These are phyloP conservation scores for Gymnothorax javanicus DNA, from an alignment of 2,797 vertebrate genomes.

Conservation along the genomic window DNA sequence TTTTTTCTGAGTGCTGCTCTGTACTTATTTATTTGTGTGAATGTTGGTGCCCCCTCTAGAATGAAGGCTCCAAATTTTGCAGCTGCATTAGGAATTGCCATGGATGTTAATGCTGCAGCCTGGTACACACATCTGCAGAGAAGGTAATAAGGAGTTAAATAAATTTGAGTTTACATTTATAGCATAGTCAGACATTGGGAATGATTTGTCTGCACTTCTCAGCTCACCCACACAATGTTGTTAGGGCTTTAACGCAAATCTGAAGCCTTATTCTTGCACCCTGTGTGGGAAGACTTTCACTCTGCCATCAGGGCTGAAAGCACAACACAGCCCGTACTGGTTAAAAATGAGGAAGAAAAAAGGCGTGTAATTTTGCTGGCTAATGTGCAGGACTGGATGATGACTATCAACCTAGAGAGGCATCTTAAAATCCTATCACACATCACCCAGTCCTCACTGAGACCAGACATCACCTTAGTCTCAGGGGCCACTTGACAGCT, in stretches of 20 bases:
- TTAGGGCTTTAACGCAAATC: not conserved
- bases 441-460: too few relatives aligned
- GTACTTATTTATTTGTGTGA: not conserved
- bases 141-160: not conserved
- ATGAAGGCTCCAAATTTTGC: not conserved
- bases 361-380: too few relatives aligned
- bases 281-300: slow-evolving; percentile 10
- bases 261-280: not conserved
- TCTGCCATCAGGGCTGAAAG: not conserved
- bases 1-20: not conserved
- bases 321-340: not conserved
- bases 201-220: not conserved
- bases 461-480: too few relatives aligned
- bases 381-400: too few relatives aligned
- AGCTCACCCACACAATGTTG: slow-evolving; percentile 5
- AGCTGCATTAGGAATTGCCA: not conserved
- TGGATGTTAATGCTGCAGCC: not conserved
- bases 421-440: too few relatives aligned
- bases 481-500: too few relatives aligned
- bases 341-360: too few relatives aligned
- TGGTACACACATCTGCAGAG: not conserved
- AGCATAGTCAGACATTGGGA: not conserved
- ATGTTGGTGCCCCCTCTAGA: not conserved
- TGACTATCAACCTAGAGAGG: too few relatives aligned
- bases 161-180: not conserved